These are phyloP conservation scores for Dryococelus australis DNA, from an alignment of 2,888 invertebrate genomes.

Conservation along the genomic window DNA sequence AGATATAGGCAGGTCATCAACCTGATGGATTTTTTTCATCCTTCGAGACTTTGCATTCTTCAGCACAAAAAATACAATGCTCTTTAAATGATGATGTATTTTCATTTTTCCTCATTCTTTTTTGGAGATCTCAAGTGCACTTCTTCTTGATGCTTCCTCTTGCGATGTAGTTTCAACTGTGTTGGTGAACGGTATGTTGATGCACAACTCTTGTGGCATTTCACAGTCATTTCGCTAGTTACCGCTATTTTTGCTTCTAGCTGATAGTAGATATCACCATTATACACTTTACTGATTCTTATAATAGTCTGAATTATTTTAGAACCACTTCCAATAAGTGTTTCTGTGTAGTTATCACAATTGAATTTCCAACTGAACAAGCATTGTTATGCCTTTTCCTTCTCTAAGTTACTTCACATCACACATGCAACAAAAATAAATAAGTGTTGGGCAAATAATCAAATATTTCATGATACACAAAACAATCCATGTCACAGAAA, in stretches of 20 bases:
- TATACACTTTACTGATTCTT: too few relatives aligned
- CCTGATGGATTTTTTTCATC: not conserved
- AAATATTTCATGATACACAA: too few relatives aligned
- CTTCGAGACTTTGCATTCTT: not conserved
- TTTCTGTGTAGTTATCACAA: too few relatives aligned
- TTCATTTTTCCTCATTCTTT: not conserved
- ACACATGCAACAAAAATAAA: too few relatives aligned
- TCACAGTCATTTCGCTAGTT: not conserved
- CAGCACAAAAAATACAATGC: constrained; percentile 16
- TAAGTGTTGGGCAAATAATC: too few relatives aligned
- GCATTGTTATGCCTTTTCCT: too few relatives aligned
- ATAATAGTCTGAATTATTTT: too few relatives aligned
- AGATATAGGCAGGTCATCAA: not conserved
- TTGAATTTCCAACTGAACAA: too few relatives aligned
- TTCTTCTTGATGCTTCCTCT: not conserved
- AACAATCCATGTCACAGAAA: not conserved
- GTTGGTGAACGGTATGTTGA: constrained; percentile 4
- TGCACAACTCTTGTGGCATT: constrained; percentile 21
- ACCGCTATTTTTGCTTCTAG: too few relatives aligned
- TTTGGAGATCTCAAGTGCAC: not conserved
- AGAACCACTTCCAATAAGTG: too few relatives aligned
- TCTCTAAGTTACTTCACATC: too few relatives aligned
- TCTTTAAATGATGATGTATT: constrained; percentile 21
- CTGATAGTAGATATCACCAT: too few relatives aligned
- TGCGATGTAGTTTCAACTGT: constrained; percentile 6